phyloP scores from a whole-genome alignment of 2,113 vertebrate species.

The Corythornis madagascariensis region DNA sequence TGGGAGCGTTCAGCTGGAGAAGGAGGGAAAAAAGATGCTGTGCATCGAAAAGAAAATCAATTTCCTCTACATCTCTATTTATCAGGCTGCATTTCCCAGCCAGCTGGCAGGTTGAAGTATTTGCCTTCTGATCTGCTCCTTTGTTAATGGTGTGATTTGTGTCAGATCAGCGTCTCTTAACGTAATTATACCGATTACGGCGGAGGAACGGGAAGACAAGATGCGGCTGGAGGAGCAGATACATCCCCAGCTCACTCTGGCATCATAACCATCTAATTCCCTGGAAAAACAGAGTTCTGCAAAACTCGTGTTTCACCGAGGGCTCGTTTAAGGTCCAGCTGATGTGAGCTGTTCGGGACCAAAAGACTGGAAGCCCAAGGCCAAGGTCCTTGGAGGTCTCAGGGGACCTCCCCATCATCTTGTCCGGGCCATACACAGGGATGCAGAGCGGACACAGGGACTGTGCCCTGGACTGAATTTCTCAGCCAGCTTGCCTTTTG shows the following conservation, averaged over 20 bases:
- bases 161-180: neutral
- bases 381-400: neutral
- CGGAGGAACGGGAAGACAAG: neutral
- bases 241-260: neutral
- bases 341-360: neutral
- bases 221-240: neutral
- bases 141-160: conserved; percentile 7
- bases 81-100: neutral
- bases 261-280: rapidly evolving
- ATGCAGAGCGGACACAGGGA: neutral
- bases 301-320: neutral
- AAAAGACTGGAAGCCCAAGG: neutral
- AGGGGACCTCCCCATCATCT: rapidly evolving
- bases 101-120: conserved; percentile 25
- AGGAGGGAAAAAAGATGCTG: neutral
- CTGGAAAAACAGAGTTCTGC: neutral
- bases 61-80: neutral
- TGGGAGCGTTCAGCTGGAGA: neutral
- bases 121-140: conserved; percentile 12
- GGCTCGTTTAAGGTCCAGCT: neutral
- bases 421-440: neutral
- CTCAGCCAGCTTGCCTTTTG: neutral
- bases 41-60: neutral
- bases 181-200: neutral
- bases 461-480: neutral